These are phyloP conservation scores for Parnassius glacialis DNA, from an alignment of 2,888 invertebrate species.

Conservation along the genomic window DNA sequence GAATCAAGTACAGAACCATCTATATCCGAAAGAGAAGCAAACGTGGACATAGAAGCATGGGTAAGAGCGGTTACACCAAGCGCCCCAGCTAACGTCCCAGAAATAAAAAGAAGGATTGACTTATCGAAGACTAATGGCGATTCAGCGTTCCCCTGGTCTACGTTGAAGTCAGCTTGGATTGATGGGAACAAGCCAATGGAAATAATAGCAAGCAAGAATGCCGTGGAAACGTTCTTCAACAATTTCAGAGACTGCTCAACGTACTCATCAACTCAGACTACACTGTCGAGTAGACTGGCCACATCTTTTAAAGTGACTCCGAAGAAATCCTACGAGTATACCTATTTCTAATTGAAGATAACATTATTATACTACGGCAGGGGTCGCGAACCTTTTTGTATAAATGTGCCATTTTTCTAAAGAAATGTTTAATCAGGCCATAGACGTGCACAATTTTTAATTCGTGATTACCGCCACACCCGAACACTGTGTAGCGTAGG, in stretches of 20 bases:
- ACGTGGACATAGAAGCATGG: constrained; percentile 31
- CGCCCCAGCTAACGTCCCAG: constrained; percentile 1
- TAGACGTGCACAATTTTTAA: too few species aligned
- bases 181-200: not conserved
- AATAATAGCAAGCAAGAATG: constrained; percentile 4
- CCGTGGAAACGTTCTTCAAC: constrained; percentile 34
- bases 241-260: constrained; percentile 23
- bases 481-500: too few species aligned
- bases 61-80: constrained; percentile 18
- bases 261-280: not conserved
- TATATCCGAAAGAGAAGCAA: constrained; percentile 19
- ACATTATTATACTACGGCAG: not conserved
- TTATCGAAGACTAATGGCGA: not conserved
- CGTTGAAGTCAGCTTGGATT: not conserved
- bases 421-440: too few species aligned
- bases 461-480: too few species aligned
- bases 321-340: constrained; percentile 13
- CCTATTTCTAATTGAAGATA: constrained; percentile 8
- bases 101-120: not conserved
- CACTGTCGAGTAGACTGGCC: not conserved
- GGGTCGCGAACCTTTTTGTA: too few species aligned
- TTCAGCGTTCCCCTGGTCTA: not conserved
- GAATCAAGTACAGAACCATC: constrained; percentile 12
- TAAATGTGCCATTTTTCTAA: too few species aligned
- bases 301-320: constrained; percentile 23